A percentile compares a stretch with the other conserved stretches of the same genome.
Evolutionary conservation across 2,888 invertebrate genomes (phyloP).

Genomic region (Phengaris arion): DNA sequence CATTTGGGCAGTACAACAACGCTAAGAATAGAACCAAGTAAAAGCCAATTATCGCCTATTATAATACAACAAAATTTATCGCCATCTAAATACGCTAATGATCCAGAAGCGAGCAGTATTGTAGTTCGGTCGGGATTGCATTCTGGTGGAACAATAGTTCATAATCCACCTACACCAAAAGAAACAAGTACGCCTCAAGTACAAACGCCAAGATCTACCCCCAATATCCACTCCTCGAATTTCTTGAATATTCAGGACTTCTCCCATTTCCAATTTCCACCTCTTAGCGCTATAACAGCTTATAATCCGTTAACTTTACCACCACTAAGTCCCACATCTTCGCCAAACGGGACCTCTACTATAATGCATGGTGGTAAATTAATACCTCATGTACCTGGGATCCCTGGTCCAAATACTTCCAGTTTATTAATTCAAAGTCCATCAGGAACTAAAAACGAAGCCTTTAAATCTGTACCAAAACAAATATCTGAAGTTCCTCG

Average conservation of each 20-base stretch:
- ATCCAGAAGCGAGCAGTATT: slow-evolving; percentile 81
- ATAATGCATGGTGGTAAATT: slow-evolving; percentile 85
- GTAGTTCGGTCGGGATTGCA: slow-evolving; percentile 90
- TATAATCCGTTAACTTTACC: slow-evolving; percentile 84
- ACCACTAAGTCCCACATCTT: slow-evolving; percentile 67
- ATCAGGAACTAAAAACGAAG: slow-evolving; percentile 40
- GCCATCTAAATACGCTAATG: slow-evolving; percentile 65
- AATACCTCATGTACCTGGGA: slow-evolving; percentile 92
- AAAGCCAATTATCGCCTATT: slow-evolving; percentile 79
- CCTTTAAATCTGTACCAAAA: slow-evolving; percentile 46
- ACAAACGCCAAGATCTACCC: slow-evolving; percentile 78
- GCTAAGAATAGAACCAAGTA: slow-evolving; percentile 83
- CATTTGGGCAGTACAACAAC: slow-evolving; percentile 84
- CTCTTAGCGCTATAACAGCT: slow-evolving; percentile 84
- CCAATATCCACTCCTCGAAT: slow-evolving; percentile 64
- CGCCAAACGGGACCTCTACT: slow-evolving; percentile 81
- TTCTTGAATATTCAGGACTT: slow-evolving; percentile 75
- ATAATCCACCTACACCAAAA: slow-evolving; percentile 79
- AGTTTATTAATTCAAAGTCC: slow-evolving; percentile 59
- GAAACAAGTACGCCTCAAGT: slow-evolving; percentile 65
- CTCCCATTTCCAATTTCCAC: slow-evolving; percentile 82
- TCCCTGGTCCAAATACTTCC: slow-evolving; percentile 88
- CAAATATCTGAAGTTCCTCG: slow-evolving; percentile 49
- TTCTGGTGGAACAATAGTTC: slow-evolving; percentile 89
- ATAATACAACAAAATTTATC: slow-evolving; percentile 72